Evolutionary conservation across 2,888 invertebrate species (phyloP).

Genomic region (Cantharis rufa): DNA sequence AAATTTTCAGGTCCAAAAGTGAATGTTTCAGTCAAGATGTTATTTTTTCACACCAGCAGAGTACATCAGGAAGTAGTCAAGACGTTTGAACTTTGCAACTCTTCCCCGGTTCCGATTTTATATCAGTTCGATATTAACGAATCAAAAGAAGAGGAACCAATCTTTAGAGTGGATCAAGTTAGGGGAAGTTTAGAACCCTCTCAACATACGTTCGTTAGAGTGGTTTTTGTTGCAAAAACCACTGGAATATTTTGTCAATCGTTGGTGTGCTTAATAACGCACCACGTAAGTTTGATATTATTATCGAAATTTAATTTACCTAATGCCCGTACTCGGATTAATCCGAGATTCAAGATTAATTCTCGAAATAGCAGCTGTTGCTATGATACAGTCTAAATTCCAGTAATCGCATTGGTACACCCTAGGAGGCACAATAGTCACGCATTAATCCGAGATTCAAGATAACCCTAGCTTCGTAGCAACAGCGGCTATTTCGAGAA

Average conservation of each 20-base stretch:
- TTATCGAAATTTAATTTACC: too few relatives aligned
- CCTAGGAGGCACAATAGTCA: too few relatives aligned
- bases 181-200: slow-evolving; percentile 45
- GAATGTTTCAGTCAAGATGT: slow-evolving; percentile 27
- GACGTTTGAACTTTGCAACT: slow-evolving; percentile 50
- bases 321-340: too few relatives aligned
- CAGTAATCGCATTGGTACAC: too few relatives aligned
- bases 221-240: slow-evolving; percentile 46
- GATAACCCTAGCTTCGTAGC: too few relatives aligned
- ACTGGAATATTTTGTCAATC: slow-evolving; percentile 45
- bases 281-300: slow-evolving; percentile 50
- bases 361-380: too few relatives aligned
- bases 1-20: slow-evolving; percentile 30
- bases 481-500: too few relatives aligned
- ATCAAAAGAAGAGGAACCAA: slow-evolving; percentile 37
- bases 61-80: slow-evolving; percentile 30
- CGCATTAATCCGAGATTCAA: too few relatives aligned
- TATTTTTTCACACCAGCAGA: slow-evolving; percentile 25
- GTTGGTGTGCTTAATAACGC: slow-evolving; percentile 48
- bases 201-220: slow-evolving; percentile 43
- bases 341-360: too few relatives aligned
- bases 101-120: slow-evolving; percentile 42
- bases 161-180: slow-evolving; percentile 47
- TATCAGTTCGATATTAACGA: slow-evolving; percentile 49
- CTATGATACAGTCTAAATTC: too few relatives aligned